These are phyloP conservation scores for Hestina assimilis DNA, from an alignment of 1,140 invertebrate species.

Conservation along the genomic window DNA sequence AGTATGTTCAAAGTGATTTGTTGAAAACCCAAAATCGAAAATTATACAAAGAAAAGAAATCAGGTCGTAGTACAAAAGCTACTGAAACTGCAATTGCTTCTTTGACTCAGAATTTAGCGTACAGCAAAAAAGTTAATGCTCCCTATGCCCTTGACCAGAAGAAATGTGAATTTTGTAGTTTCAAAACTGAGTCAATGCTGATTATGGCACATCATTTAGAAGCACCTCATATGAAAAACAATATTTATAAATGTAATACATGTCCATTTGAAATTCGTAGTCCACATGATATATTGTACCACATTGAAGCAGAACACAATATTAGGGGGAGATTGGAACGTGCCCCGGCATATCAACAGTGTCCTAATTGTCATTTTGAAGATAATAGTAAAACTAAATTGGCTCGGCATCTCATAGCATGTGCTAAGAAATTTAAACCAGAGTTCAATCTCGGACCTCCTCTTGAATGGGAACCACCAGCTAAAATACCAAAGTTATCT, in stretches of 20 bases:
- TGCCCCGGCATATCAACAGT: constrained; percentile 93
- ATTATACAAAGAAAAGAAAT: constrained; percentile 79
- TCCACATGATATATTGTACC: constrained; percentile 92
- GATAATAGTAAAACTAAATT: constrained; percentile 96
- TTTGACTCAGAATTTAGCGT: constrained; percentile 89
- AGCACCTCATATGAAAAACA: constrained; percentile 93
- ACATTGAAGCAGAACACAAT: constrained; percentile 94
- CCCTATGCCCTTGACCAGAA: constrained; percentile 89
- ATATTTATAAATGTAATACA: constrained; percentile 93
- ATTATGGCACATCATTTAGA: constrained; percentile 95
- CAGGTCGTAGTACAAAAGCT: constrained; percentile 82
- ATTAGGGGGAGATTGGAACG: constrained; percentile 90
- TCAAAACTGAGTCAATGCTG: constrained; percentile 93
- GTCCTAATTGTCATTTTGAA: constrained; percentile 96
- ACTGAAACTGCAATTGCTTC: constrained; percentile 90
- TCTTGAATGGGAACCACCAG: constrained; percentile 93
- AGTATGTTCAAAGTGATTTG: constrained; percentile 94
- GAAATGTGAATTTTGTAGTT: constrained; percentile 94
- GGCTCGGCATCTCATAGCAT: constrained; percentile 91
- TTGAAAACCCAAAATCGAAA: constrained; percentile 92
- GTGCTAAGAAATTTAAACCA: constrained; percentile 93
- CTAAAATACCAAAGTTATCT: constrained; percentile 88
- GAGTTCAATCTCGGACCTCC: constrained; percentile 91
- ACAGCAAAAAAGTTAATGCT: constrained; percentile 93
- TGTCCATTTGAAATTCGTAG: constrained; percentile 91